These are phyloP conservation scores for Tinamus major DNA, from an alignment of 2,797 vertebrate genomes.

Conservation along the genomic window DNA sequence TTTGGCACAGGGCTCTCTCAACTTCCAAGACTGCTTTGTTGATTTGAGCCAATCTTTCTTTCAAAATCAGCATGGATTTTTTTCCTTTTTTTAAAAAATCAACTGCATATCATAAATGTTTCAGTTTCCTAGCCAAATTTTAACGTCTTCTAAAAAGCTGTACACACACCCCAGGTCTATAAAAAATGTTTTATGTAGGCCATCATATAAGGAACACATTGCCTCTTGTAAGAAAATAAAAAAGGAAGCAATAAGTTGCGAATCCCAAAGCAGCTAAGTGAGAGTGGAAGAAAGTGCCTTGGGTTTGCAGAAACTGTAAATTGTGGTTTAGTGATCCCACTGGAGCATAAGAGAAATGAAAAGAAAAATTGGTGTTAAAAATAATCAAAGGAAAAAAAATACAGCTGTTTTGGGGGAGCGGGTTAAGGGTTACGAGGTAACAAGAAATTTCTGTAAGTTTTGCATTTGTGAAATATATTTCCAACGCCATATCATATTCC, in stretches of 20 bases:
- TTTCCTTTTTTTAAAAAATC: background rate
- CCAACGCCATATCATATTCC: background rate
- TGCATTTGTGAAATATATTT: background rate
- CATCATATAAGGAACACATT: conserved; percentile 62
- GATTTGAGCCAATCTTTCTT: background rate
- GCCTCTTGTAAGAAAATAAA: conserved; percentile 71
- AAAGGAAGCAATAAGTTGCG: conserved; percentile 76
- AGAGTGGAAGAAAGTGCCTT: conserved; percentile 73
- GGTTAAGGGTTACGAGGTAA: background rate
- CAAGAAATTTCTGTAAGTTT: background rate
- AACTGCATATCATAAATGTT: background rate
- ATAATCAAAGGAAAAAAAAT: conserved; percentile 47
- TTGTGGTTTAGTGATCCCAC: conserved; percentile 76
- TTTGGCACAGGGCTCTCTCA: background rate
- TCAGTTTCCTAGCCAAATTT: conserved; percentile 58
- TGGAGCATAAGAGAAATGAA: conserved; percentile 68
- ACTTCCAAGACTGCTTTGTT: conserved; percentile 2
- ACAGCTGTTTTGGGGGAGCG: background rate
- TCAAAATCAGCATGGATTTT: conserved; percentile 11
- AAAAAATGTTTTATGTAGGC: conserved; percentile 72
- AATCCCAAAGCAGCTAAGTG: conserved; percentile 79
- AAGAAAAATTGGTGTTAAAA: conserved; percentile 70
- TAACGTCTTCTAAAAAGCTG: conserved; percentile 53
- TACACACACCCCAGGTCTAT: conserved; percentile 59
- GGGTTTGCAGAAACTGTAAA: conserved; percentile 77